Percentiles rank a stretch among this genome's conserved stretches.
Conservation (phyloP, 2,888 invertebrate species). For the Acronicta psi region DNA sequence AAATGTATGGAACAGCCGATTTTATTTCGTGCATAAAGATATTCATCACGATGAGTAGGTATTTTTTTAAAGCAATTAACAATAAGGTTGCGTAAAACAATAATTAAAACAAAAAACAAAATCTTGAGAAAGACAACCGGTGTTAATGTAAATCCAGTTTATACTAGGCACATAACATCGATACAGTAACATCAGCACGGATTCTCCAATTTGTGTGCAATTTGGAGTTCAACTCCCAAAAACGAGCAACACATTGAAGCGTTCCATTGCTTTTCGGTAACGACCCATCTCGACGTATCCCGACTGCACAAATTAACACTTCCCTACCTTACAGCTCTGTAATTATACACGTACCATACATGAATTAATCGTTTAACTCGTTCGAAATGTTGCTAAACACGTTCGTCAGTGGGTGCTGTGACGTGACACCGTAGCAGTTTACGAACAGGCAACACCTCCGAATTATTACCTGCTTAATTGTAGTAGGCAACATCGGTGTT, state of each 20-base stretch:
- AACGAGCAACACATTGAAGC: slow-evolving; percentile 56
- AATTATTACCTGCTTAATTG: slow-evolving; percentile 63
- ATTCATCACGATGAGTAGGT: too few species aligned
- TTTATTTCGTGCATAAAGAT: too few species aligned
- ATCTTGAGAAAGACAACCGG: too few species aligned
- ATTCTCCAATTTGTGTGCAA: slow-evolving; percentile 63
- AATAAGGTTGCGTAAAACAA: too few species aligned
- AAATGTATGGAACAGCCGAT: too few species aligned
- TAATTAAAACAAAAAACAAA: too few species aligned
- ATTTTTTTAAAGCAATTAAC: too few species aligned
- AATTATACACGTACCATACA: slow-evolving; percentile 62
- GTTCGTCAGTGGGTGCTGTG: slow-evolving; percentile 39
- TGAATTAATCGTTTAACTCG: slow-evolving; percentile 63
- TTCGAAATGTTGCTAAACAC: slow-evolving; percentile 51
- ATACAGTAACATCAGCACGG: slow-evolving; percentile 49
- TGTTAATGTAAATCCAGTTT: slow-evolving; percentile 44
- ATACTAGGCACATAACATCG: slow-evolving; percentile 51
- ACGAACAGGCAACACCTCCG: slow-evolving; percentile 46
- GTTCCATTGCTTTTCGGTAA: slow-evolving; percentile 58
- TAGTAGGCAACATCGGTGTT: slow-evolving; percentile 39
- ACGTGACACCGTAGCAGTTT: slow-evolving; percentile 45
- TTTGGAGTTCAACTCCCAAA: slow-evolving; percentile 61
- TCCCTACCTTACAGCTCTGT: slow-evolving; percentile 54
- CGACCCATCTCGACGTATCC: slow-evolving; percentile 52
- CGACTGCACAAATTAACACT: slow-evolving; percentile 61